These are phyloP conservation scores for Eptatretus burgeri DNA, from an alignment of 2,113 vertebrate genomes.

Conservation along the genomic window DNA sequence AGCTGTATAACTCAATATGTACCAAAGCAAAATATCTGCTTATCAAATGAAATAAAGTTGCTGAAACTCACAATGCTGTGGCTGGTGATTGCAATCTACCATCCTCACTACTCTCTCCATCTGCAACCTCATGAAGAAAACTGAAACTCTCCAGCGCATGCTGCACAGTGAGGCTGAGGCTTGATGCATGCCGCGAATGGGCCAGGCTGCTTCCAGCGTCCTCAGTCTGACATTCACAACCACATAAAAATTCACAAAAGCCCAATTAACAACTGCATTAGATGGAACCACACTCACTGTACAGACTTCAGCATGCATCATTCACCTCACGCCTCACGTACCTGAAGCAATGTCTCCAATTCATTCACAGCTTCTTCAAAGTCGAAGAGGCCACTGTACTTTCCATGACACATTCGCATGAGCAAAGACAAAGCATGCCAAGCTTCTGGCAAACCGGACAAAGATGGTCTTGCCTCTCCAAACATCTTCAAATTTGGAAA, in stretches of 20 bases:
- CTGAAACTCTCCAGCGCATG: slow-evolving; percentile 70
- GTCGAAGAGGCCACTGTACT: too few relatives aligned
- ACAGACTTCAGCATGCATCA: neutral
- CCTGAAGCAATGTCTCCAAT: neutral
- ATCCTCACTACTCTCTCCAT: slow-evolving; percentile 15
- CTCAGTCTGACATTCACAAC: slow-evolving; percentile 14
- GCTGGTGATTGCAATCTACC: slow-evolving; percentile 10
- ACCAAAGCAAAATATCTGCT: neutral
- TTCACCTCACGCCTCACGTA: neutral
- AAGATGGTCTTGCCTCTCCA: too few relatives aligned
- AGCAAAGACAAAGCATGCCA: too few relatives aligned
- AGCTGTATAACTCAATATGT: neutral
- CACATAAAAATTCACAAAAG: neutral
- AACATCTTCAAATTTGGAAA: too few relatives aligned
- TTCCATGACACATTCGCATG: too few relatives aligned
- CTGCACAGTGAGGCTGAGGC: slow-evolving; percentile 59
- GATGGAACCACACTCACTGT: neutral
- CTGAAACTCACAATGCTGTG: slow-evolving; percentile 10
- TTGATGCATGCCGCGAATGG: slow-evolving; percentile 37
- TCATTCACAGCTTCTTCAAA: too few relatives aligned
- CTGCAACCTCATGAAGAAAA: slow-evolving; percentile 39
- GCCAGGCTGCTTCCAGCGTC: too few relatives aligned
- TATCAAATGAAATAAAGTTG: neutral
- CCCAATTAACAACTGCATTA: neutral
- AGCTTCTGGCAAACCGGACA: too few relatives aligned